phyloP scores from a whole-genome alignment of 2,113 vertebrate genomes.

The Paradisaea rubra region DNA sequence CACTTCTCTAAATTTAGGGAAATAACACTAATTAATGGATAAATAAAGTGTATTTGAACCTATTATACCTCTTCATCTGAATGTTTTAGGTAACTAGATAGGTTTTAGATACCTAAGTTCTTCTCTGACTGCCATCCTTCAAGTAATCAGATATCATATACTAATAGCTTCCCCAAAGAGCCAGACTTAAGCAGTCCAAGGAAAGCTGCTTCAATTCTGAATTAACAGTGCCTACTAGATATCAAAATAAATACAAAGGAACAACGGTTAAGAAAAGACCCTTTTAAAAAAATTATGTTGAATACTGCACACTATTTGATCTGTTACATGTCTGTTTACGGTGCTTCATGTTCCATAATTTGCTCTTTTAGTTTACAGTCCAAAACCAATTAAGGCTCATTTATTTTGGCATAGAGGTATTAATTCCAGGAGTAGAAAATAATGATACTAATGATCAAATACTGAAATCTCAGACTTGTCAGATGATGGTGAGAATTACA shows the following conservation, averaged over 20 bases:
- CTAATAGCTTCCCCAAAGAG: background rate
- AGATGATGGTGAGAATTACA: background rate
- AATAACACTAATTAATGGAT: background rate
- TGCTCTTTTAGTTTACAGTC: background rate
- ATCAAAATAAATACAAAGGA: background rate
- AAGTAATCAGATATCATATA: background rate
- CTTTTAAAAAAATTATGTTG: background rate
- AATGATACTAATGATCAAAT: background rate
- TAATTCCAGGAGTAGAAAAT: background rate
- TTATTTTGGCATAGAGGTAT: background rate
- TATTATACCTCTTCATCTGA: background rate
- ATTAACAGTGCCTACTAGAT: background rate
- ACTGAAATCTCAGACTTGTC: background rate
- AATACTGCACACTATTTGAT: background rate
- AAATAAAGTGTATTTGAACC: background rate
- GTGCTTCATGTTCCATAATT: background rate
- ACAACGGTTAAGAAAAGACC: accelerated
- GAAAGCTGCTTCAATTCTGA: background rate
- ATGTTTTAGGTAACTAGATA: background rate
- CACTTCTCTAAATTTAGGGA: background rate
- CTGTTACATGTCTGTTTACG: background rate
- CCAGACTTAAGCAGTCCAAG: background rate
- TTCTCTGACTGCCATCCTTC: background rate
- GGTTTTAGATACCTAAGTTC: accelerated
- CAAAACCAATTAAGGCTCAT: background rate